Evolutionary conservation across 1,140 invertebrate species (phyloP).

Genomic region (Danaus plexippus): DNA sequence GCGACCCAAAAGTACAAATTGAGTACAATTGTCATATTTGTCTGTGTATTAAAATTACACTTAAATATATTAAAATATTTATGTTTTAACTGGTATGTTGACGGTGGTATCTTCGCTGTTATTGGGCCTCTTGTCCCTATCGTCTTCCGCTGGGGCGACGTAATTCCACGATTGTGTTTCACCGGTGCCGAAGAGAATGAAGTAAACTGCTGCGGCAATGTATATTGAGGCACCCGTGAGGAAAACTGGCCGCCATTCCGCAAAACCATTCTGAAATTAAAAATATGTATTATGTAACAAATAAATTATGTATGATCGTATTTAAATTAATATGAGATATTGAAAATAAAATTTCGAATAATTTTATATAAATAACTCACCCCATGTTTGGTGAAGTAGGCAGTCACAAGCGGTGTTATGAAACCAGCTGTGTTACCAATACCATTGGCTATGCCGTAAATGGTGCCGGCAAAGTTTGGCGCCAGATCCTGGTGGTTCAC

Average conservation of each 20-base stretch:
- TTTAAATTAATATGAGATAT: conserved; percentile 1
- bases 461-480: conserved; percentile 81
- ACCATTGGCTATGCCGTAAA: conserved; percentile 83
- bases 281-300: neutral
- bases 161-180: conserved; percentile 79
- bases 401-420: conserved; percentile 80
- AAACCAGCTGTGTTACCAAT: conserved; percentile 83
- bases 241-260: conserved; percentile 85
- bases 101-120: conserved; percentile 50
- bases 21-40: too few relatives aligned
- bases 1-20: too few relatives aligned
- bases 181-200: conserved; percentile 78
- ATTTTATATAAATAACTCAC: conserved; percentile 64
- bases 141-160: conserved; percentile 34
- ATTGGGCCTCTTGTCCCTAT: conserved; percentile 41
- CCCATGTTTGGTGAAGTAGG: conserved; percentile 76
- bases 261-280: conserved; percentile 77
- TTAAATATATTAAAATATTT: conserved; percentile 15
- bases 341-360: conserved; percentile 6
- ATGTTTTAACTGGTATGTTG: conserved; percentile 52
- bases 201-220: conserved; percentile 77
- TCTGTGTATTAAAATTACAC: neutral
- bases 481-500: conserved; percentile 89
- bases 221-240: conserved; percentile 81
- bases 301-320: conserved; percentile 10